These are phyloP conservation scores for Syritta pipiens DNA, from an alignment of 2,888 invertebrate genomes.

Conservation along the genomic window DNA sequence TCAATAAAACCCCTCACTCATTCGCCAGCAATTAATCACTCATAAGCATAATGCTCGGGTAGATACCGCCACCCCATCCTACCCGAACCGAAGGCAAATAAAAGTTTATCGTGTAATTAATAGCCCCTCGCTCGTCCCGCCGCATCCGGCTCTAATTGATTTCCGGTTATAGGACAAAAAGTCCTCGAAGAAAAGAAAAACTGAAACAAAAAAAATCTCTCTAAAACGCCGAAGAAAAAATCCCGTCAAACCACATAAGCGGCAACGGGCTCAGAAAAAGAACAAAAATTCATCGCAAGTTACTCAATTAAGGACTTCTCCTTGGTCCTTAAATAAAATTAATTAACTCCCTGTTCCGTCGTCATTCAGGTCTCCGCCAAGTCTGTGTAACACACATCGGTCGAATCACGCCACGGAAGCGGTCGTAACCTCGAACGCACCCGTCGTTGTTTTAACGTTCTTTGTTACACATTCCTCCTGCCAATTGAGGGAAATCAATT, in stretches of 20 bases:
- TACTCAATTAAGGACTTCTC: constrained; percentile 10
- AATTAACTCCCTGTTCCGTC: not conserved
- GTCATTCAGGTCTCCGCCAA: not conserved
- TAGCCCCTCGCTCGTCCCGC: not conserved
- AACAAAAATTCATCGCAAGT: not conserved
- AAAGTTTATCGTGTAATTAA: constrained; percentile 28
- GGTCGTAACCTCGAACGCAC: not conserved
- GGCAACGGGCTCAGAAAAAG: not conserved
- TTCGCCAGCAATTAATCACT: constrained; percentile 32
- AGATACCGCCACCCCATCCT: not conserved
- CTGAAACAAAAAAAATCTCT: not conserved
- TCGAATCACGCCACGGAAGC: not conserved
- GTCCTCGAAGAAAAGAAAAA: not conserved
- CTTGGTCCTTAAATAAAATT: constrained; percentile 26
- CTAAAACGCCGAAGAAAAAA: not conserved
- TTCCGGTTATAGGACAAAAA: not conserved
- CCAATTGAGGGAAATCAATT: constrained; percentile 21
- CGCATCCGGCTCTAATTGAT: constrained; percentile 13
- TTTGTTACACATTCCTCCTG: not conserved
- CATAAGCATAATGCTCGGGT: not conserved
- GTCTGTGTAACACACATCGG: not conserved
- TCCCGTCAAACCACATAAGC: not conserved
- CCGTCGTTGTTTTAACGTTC: not conserved
- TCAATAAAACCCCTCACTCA: constrained; percentile 16
- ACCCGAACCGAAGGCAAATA: not conserved